Base-by-base conservation (phyloP, 2,113 vertebrate genomes). In the Monopterus albus region DNA sequence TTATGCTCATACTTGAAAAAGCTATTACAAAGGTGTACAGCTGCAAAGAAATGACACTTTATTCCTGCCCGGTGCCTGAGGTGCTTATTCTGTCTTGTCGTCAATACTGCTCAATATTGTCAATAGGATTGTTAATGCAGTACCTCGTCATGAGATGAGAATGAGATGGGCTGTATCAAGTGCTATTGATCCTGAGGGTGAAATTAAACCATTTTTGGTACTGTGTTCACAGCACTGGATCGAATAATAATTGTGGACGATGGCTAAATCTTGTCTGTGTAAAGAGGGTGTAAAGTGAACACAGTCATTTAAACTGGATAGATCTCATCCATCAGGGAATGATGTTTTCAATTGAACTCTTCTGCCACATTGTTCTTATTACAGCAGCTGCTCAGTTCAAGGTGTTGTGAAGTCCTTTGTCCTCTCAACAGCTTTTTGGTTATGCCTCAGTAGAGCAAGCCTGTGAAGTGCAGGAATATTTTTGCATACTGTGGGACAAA, bases 141-240 rank as follows among this genome's bases (percentile, higher is more conserved):
- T 15, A 47, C 45, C 59, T 78, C 59, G 9, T 66, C 35, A 36
- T 81, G 79, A 88, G 83, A 85, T 62, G 69, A 78, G 67, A 82
- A 38, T 20, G 83, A 82, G 81, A 72, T 52, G 69, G 81, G 77
- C 77, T 75, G 72, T 65, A 83, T 87, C 82, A 85, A 85, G 71
- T 80, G 79, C 51, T 85, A 91, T 92, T 81, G 89, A 91, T 89
- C 84, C 73, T 29, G 7, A 20, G 17, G 42, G 72, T 68, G 63
- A 87, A 84, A 89, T 91, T 82, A 88, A 88, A 88, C 70, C 83
- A 78, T 87, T 91, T 88, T 89, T 78, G 62, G 76, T 36, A 36
- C 78, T 6, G 61, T 79, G 78, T 81, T 81, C 83, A 81, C 70
- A 60, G 79, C 72, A 70, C 71, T 28, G 49, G 75, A 87, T 91